These are phyloP conservation scores for Cheilosia scutellata DNA, from an alignment of 2,888 invertebrate genomes.

Conservation along the genomic window DNA sequence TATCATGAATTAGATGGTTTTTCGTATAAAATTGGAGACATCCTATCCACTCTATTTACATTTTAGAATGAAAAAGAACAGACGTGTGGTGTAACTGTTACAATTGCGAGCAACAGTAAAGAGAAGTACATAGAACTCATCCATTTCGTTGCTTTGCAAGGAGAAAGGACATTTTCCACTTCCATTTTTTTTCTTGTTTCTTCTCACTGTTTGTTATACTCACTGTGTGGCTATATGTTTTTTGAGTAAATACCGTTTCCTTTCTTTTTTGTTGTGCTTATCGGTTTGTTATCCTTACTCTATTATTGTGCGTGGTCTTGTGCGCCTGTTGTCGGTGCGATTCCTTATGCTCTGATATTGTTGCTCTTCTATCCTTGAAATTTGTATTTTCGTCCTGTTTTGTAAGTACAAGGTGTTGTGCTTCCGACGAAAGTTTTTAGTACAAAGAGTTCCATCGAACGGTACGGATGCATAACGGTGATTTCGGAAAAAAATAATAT, in stretches of 20 bases:
- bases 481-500: constrained; percentile 58
- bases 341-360: constrained; percentile 68
- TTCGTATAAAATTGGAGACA: too few species aligned
- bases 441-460: constrained; percentile 84
- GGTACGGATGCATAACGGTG: constrained; percentile 81
- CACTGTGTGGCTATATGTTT: constrained; percentile 39
- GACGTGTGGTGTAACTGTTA: too few species aligned
- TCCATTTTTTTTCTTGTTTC: constrained; percentile 1
- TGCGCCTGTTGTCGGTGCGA: constrained; percentile 26
- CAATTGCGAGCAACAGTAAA: constrained; percentile 1
- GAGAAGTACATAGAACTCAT: constrained; percentile 21
- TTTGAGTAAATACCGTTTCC: constrained; percentile 55
- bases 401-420: constrained; percentile 76
- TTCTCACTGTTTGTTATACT: constrained; percentile 38
- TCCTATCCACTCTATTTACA: too few species aligned
- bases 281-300: constrained; percentile 67
- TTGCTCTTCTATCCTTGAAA: constrained; percentile 81
- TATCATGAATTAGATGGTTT: too few species aligned
- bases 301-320: constrained; percentile 48
- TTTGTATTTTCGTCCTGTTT: constrained; percentile 77
- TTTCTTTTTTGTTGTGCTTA: constrained; percentile 27
- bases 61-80: too few species aligned
- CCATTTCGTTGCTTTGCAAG: not conserved
- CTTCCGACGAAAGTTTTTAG: constrained; percentile 80
- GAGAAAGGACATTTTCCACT: constrained; percentile 31